A percentile compares a stretch with the other conserved stretches of the same genome.
Evolutionary conservation across 1,140 invertebrate genomes (phyloP).

Genomic region (Drosophila neocordata): DNA sequence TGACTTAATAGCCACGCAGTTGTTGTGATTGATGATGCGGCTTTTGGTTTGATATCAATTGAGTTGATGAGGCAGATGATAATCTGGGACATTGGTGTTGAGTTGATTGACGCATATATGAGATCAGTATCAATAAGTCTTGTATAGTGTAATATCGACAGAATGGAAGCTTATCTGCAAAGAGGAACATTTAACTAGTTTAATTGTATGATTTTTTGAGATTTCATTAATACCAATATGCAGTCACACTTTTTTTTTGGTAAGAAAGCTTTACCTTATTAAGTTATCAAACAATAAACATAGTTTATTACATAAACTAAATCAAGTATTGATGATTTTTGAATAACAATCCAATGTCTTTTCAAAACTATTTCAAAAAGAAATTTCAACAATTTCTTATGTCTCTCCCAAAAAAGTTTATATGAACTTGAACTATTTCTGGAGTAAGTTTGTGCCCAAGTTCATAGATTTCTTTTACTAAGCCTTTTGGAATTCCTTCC

Average conservation of each 20-base stretch:
- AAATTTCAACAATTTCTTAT: neutral
- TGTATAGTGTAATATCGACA: neutral
- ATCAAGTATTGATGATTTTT: neutral
- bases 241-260: neutral
- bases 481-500: neutral
- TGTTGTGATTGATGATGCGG: constrained; percentile 40
- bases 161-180: too few relatives aligned
- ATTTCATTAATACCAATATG: neutral
- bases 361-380: neutral
- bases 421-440: constrained; percentile 12
- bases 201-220: neutral
- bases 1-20: constrained; percentile 47
- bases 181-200: too few relatives aligned
- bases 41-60: constrained; percentile 8
- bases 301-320: too few relatives aligned
- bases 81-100: neutral
- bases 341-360: neutral
- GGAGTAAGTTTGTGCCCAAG: neutral
- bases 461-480: neutral
- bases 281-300: too few relatives aligned
- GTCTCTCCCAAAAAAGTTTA: neutral
- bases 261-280: too few relatives aligned
- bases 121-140: neutral
- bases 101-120: neutral
- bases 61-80: neutral